Percentiles rank a stretch among this genome's conserved stretches.
Conservation (phyloP, 2,113 vertebrate species). For the Panurus biarmicus region DNA sequence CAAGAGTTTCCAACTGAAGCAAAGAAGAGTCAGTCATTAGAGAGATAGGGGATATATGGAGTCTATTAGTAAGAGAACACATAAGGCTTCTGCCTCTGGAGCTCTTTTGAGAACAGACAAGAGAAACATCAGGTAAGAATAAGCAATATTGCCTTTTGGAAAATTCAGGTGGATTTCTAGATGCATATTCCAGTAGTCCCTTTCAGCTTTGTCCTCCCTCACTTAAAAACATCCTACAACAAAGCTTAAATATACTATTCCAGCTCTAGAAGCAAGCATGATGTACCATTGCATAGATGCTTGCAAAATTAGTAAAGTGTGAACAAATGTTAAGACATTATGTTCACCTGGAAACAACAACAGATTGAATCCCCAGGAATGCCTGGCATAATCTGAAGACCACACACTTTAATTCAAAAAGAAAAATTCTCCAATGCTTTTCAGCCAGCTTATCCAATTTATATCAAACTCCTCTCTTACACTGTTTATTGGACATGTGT, state of each 20-base stretch:
- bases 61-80: not conserved
- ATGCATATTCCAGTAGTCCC: not conserved
- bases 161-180: not conserved
- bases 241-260: not conserved
- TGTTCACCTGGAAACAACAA: not conserved
- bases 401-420: not conserved
- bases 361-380: not conserved
- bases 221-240: not conserved
- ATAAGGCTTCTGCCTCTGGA: not conserved
- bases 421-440: not conserved
- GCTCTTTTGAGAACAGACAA: not conserved
- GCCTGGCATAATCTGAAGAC: not conserved
- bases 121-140: not conserved
- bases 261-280: not conserved
- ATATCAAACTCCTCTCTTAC: not conserved
- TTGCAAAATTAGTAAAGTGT: not conserved
- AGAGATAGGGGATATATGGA: rapidly evolving
- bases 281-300: not conserved
- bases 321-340: not conserved
- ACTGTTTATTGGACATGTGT: not conserved
- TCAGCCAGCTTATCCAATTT: not conserved
- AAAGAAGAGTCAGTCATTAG: not conserved
- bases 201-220: not conserved
- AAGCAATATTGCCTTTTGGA: not conserved
- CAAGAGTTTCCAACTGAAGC: not conserved